These are phyloP conservation scores for Sakesphorus luctuosus DNA, from an alignment of 2,113 vertebrate species.

Conservation along the genomic window DNA sequence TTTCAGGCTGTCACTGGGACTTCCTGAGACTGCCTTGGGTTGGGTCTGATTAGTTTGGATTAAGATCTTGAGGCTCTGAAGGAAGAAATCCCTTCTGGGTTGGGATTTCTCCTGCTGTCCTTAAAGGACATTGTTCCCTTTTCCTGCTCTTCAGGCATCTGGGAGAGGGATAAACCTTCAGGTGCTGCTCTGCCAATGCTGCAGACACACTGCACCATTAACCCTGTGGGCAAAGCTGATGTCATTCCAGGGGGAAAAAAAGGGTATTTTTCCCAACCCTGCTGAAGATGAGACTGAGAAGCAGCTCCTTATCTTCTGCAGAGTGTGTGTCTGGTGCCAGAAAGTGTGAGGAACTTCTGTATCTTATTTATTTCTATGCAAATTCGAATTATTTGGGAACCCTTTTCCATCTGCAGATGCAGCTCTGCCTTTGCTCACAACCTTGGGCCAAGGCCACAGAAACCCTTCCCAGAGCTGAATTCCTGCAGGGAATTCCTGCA, in stretches of 20 bases:
- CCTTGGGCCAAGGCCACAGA: not conserved
- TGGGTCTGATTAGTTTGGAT: not conserved
- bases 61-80: not conserved
- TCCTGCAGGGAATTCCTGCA: not conserved
- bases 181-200: conserved; percentile 17
- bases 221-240: conserved; percentile 23
- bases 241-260: not conserved
- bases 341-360: rapidly evolving
- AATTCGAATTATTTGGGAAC: not conserved
- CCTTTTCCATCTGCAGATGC: not conserved
- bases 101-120: not conserved
- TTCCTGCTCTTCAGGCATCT: not conserved
- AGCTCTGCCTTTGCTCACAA: not conserved
- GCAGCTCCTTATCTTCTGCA: not conserved
- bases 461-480: not conserved
- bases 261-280: not conserved
- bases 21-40: not conserved
- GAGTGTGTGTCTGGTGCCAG: not conserved
- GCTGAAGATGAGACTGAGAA: not conserved
- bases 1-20: not conserved
- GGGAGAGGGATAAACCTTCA: not conserved
- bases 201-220: conserved; percentile 35
- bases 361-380: not conserved
- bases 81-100: not conserved
- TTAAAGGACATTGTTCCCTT: not conserved